Evolutionary conservation across 2,888 invertebrate genomes (phyloP).

Genomic region (Aelia acuminata): DNA sequence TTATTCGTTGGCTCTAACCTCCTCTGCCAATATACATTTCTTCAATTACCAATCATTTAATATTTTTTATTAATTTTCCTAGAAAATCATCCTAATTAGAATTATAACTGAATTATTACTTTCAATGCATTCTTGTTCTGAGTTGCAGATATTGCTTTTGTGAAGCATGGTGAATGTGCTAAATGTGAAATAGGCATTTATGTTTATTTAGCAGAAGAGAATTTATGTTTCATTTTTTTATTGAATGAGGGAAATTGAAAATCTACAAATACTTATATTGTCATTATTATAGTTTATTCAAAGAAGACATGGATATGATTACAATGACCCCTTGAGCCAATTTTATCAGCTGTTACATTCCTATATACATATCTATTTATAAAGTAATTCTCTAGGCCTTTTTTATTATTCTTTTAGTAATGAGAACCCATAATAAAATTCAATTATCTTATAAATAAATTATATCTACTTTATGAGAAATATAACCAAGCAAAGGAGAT

Average conservation of each 20-base stretch:
- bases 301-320: conserved; percentile 49
- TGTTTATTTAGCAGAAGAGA: no score
- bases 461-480: conserved; percentile 53
- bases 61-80: not conserved
- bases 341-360: conserved; percentile 39
- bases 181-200: not conserved
- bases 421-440: conserved; percentile 30
- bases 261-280: conserved; percentile 37
- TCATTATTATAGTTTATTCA: conserved; percentile 48
- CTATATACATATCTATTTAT: conserved; percentile 50
- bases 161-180: conserved; percentile 13
- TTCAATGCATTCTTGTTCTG: not conserved
- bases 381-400: conserved; percentile 55
- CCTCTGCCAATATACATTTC: not conserved
- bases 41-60: not conserved
- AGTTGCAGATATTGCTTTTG: not conserved
- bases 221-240: not conserved
- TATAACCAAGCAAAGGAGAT: conserved; percentile 56
- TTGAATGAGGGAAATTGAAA: conserved; percentile 1
- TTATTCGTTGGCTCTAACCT: no score
- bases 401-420: conserved; percentile 39
- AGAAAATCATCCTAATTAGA: not conserved
- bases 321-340: conserved; percentile 45
- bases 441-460: conserved; percentile 43
- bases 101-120: not conserved